A percentile compares a stretch with the other conserved stretches of the same genome.
Conservation (phyloP, 1,140 invertebrate genomes). For the Arctopsyche grandis region DNA sequence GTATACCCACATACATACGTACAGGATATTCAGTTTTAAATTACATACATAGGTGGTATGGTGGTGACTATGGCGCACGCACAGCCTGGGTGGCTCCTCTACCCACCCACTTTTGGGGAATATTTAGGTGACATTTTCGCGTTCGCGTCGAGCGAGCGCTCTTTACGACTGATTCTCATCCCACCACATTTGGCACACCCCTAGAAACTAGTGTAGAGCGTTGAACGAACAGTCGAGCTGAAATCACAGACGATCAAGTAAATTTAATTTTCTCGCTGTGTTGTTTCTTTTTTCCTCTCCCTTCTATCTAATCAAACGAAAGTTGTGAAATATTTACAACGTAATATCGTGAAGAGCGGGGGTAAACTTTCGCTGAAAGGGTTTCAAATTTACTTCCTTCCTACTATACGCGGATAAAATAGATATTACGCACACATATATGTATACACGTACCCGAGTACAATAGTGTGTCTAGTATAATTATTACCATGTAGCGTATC, state of each 20-base stretch:
- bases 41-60: neutral
- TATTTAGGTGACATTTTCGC: conserved; percentile 50
- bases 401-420: too few species aligned
- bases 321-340: too few species aligned
- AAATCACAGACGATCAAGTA: too few species aligned
- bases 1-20: neutral
- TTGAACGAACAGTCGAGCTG: too few species aligned
- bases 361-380: too few species aligned
- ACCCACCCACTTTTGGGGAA: conserved; percentile 33
- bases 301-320: too few species aligned
- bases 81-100: neutral
- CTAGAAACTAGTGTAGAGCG: neutral
- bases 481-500: conserved; percentile 25
- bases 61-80: neutral
- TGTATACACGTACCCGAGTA: neutral
- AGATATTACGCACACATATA: too few species aligned
- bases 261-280: too few species aligned
- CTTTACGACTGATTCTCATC: conserved; percentile 36
- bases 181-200: neutral
- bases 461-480: conserved; percentile 15
- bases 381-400: too few species aligned
- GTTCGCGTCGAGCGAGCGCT: conserved; percentile 38
- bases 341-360: too few species aligned
- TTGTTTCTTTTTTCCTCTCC: too few species aligned
- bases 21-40: conserved; percentile 10